Percentiles rank a stretch among this genome's conserved stretches.
Evolutionary conservation across 2,797 vertebrate species (phyloP).

Genomic region (Melanotaenia parkinsoni): DNA sequence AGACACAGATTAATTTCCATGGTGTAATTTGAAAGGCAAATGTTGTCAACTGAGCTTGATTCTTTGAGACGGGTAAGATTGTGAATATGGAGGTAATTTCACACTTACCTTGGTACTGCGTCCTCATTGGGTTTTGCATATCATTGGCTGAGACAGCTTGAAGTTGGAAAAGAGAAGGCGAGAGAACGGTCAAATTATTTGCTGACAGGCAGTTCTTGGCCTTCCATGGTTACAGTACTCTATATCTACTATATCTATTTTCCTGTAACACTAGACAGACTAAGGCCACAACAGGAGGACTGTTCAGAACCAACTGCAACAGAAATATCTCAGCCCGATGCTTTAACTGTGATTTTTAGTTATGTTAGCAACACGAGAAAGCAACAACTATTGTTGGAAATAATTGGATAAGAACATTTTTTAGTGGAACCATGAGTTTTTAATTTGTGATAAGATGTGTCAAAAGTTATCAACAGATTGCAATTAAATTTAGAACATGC

Average conservation of each 20-base stretch:
- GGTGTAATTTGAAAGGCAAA: slow-evolving; percentile 28
- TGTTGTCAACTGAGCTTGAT: slow-evolving; percentile 10
- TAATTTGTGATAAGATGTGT: not conserved
- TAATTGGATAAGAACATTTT: not conserved
- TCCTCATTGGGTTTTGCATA: slow-evolving; percentile 19
- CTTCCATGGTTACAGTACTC: slow-evolving; percentile 69
- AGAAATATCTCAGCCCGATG: slow-evolving; percentile 10
- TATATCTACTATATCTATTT: slow-evolving; percentile 81
- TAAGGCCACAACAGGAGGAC: slow-evolving; percentile 71
- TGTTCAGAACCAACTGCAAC: slow-evolving; percentile 51
- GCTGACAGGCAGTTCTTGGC: slow-evolving; percentile 81
- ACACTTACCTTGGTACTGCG: slow-evolving; percentile 72
- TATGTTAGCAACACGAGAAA: not conserved
- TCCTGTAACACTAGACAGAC: slow-evolving; percentile 79
- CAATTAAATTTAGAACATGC: not conserved
- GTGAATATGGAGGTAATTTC: slow-evolving; percentile 7
- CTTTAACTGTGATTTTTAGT: slow-evolving; percentile 4
- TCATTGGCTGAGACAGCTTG: slow-evolving; percentile 64
- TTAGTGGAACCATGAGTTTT: not conserved
- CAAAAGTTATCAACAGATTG: not conserved
- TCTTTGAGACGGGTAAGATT: slow-evolving; percentile 21
- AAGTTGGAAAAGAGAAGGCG: slow-evolving; percentile 38
- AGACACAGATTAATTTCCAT: slow-evolving; percentile 32
- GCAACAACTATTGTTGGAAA: not conserved
- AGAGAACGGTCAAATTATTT: slow-evolving; percentile 75